A percentile compares a stretch with the other conserved stretches of the same genome.
Conservation (phyloP, 2,888 invertebrate species). For the Macrostomum cliftonense region DNA sequence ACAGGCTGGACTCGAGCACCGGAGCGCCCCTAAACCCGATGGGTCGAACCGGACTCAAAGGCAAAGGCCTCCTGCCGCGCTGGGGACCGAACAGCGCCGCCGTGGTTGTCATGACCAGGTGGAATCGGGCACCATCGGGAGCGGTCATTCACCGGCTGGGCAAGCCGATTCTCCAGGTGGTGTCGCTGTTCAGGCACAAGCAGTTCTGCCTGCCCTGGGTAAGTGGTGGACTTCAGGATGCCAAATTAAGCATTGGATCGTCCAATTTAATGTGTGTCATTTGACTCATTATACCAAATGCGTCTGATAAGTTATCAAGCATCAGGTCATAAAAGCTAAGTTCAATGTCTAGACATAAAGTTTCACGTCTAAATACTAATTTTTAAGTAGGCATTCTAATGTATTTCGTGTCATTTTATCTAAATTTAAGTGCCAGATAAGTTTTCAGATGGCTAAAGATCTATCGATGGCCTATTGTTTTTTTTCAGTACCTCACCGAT, state of each 20-base stretch:
- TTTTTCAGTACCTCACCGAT: constrained; percentile 5
- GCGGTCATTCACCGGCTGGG: constrained; percentile 2
- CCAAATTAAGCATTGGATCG: no score
- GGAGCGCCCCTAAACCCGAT: constrained; percentile 25
- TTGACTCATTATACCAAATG: no score
- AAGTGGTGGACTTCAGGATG: neutral
- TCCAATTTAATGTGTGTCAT: no score
- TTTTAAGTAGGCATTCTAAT: no score
- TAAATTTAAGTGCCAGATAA: no score
- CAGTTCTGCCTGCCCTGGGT: constrained; percentile 11
- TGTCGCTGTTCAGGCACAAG: constrained; percentile 7
- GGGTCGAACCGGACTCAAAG: constrained; percentile 25
- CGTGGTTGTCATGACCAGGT: constrained; percentile 24
- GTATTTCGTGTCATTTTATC: no score
- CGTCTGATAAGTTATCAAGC: no score
- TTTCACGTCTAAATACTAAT: no score
- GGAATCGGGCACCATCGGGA: constrained; percentile 3
- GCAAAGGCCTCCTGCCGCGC: constrained; percentile 23
- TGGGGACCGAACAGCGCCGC: constrained; percentile 29
- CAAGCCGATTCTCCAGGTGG: constrained; percentile 7
- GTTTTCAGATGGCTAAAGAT: no score
- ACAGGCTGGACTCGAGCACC: constrained; percentile 8
- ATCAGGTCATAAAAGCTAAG: no score
- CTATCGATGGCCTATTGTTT: no score
- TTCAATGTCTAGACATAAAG: no score